Conservation (phyloP, 2,888 invertebrate genomes). For the Spodoptera littoralis region DNA sequence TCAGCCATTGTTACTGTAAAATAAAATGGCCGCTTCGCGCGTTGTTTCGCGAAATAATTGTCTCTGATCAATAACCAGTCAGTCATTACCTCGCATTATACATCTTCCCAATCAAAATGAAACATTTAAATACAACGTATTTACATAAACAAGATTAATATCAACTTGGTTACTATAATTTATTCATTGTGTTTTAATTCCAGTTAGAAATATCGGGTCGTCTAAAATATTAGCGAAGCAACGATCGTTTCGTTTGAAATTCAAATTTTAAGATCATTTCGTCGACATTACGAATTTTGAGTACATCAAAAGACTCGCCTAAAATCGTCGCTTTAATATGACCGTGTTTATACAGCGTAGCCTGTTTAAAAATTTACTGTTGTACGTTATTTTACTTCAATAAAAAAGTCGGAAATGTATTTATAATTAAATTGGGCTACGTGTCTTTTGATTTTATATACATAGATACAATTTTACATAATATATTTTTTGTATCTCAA, state of each 20-base stretch:
- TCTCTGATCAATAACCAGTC: too few relatives aligned
- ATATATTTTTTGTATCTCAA: too few relatives aligned
- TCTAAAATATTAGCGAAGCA: conserved; percentile 42
- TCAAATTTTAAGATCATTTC: conserved; percentile 55
- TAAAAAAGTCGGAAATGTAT: conserved; percentile 11
- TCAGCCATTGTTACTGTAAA: too few relatives aligned
- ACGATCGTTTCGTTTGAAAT: conserved; percentile 54
- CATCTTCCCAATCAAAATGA: conserved; percentile 5
- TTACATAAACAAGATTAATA: conserved; percentile 42
- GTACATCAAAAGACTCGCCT: conserved; percentile 37
- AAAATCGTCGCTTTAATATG: conserved; percentile 25
- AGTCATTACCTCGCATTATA: too few relatives aligned
- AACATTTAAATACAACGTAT: conserved; percentile 16
- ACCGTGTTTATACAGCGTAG: conserved; percentile 4
- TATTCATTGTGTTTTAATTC: conserved; percentile 60
- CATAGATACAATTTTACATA: too few relatives aligned
- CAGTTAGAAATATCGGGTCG: conserved; percentile 34
- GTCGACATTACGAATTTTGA: conserved; percentile 36
- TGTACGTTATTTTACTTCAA: conserved; percentile 22
- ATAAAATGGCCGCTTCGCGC: too few relatives aligned
- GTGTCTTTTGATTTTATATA: too few relatives aligned
- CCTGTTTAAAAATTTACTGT: conserved; percentile 19
- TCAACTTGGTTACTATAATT: conserved; percentile 43
- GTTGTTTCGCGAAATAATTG: too few relatives aligned
- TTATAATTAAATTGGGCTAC: background rate